Base-by-base conservation (phyloP, 2,888 invertebrate species). In the Rugalucina vietnamica region DNA sequence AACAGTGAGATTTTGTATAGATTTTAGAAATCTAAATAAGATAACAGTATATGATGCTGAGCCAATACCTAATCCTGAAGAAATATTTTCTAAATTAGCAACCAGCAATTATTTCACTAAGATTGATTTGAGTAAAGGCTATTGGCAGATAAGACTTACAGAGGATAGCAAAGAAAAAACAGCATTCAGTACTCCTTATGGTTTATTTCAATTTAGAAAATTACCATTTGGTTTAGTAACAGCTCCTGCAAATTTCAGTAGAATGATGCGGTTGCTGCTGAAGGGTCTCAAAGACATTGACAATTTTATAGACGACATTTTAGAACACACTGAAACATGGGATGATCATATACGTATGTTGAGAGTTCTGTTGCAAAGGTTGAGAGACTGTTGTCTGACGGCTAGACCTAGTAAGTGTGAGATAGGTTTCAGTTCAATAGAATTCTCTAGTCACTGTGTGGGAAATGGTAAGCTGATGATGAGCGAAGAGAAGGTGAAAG, bases 11-110 rank as follows among this genome's bases (percentile, higher is more conserved):
- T 86, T 88, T 54, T 88, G 88, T 75, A 83, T 89, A 39, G 89
- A 91, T 76, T 87, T 84, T 54, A 71, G 90, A 37, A 72, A 32
- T 21, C n/a, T 88, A 3, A 91, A 91, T 69, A 69, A 60, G 18
- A 50, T 86, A 2, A 88, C 88, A 3, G 71, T 83, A 1, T 90
- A 88, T 83, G 89, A 89, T 71, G 76, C 83, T 12, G 91, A 91
- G 72, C 88, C 90, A 8, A 85, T 91, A 60, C 81, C 80, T 1
- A 82, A 88, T 50, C 32, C 75, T 10, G 91, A 90, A 8, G 82
- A 84, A n/a, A 85, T 91, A 5, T 89, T 90, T 85, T 76, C 79
- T 8, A 79, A 87, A 29, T 34, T 89, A 0, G 27, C 81, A 0
- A 43, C 57, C 10, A 57, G 72, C 36, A 86, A 79, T 65, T 90